Evolutionary conservation across 2,888 invertebrate genomes (phyloP), one percentile per base, ranked within the genome.

Genomic region (Aspidiotus destructor): DNA sequence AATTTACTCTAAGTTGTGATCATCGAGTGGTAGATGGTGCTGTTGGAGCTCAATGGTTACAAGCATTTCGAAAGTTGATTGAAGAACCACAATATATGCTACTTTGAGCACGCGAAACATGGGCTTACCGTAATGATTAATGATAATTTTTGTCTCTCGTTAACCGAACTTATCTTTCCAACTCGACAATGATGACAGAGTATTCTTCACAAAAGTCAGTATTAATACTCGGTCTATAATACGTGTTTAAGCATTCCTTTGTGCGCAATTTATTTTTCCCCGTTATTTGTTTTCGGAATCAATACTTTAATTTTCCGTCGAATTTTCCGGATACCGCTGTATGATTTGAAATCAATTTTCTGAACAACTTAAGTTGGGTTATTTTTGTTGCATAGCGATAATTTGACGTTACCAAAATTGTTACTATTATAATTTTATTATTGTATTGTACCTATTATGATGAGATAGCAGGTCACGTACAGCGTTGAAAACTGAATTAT

Each of bases 11-110:
- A 71, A 96, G 97, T 73, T 93, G 93, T 75, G 99, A 99, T 80
- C 99, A 99, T 79, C 84, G 99, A 75, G 93, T 95, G 40, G 91
- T 99, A 8, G 98, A 99, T 79, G 99, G 99, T 62, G 98, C 98
- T 73, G 89, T 99, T 7, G 99, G 96, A 68, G 99, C 99, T 2
- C 85, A 88, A 77, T 99, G 96, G 96, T 83, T 99, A 76, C 83
- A 88, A 75, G 88, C 87, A 64, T 94, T 99, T 81, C 88, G 87
- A 74, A 85, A 86, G 71, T 87, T 86, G 76, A 80, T 99, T 73
- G 96, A 98, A 79, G 89, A 94, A 76, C 99, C 99, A 41, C 85
- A 88, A 73, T 87, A 88, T 72, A 99, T 99, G 89, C 85, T 99
- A 72, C 83, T 98, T 75, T 97, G 87, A 76, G 65, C 41, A 28